Evolutionary conservation across 2,797 vertebrate genomes (phyloP), one percentile per base, ranked within the genome.

Genomic region (Percopsis omiscomaycus): DNA sequence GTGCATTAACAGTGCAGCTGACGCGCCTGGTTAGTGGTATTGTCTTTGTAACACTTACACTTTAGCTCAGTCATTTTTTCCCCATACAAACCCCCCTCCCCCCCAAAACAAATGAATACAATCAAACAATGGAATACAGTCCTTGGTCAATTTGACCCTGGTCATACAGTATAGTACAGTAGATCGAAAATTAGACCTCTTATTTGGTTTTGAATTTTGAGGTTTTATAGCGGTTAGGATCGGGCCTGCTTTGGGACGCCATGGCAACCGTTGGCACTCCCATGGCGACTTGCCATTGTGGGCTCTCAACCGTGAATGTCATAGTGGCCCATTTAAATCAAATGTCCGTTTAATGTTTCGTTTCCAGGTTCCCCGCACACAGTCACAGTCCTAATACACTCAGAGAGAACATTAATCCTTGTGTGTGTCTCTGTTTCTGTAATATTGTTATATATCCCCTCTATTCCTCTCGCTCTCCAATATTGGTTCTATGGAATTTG

Each of bases 231-330:
- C 16, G 16, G 8, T 13, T 15, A 48, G 3, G n/a, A 42, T 42
- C 6, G 37, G 37, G 37, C 6, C 37, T 47, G 5, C 12, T 51
- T 46, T 68, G 1, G 37, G 37, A 42, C 9, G 4, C 37, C 37
- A 42, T 42, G 37, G 4, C 37, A 42, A 42, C 37, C 37, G 37
- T 42, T 42, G 13, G 15, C 48, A 49, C 48, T 14, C 48, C 13
- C 48, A 49, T 42, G 12, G 29, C 4, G 14, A 46, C 37, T 3
- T n/a, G 28, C 54, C 58, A 69, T 59, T 4, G 22, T 3, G 8
- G 52, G 56, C 69, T 51, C 57, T 80, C 74, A 79, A 57, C 78
- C 80, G 45, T 86, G 79, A 84, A 83, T 88, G 78, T 86, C 79
- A 62, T n/a, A 50, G 44, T 62, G 27, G 60, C 59, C 61, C 66